Evolutionary conservation across 2,797 vertebrate genomes (phyloP), one percentile per base, ranked within the genome.

Genomic region (Oophaga sylvatica): DNA sequence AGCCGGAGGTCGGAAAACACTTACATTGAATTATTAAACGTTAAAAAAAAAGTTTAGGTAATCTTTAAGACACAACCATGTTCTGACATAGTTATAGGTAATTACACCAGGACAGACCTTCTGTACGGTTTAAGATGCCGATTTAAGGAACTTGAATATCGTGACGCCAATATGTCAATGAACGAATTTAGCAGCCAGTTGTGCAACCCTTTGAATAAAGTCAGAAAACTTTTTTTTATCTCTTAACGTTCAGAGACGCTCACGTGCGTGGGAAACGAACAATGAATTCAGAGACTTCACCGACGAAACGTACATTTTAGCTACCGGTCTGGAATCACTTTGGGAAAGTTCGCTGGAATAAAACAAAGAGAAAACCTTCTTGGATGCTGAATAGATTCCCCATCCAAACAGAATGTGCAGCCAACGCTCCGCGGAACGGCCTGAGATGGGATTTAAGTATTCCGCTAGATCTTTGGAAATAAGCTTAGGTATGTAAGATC

Each of bases 351-450:
- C 29, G 19, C 63, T 35, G 45, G 13, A 67, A 65, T 67, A 79
- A 63, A 48, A 65, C 22, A 75, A 80, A 75, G 60, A 73, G 10
- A 73, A 70, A 75, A 75, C 31, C 22, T 62, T 12, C 31, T 29
- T 81, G 68, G 78, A 86, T 29, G 57, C 65, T 5, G 59, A 41
- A 10, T 45, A 56, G 48, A 79, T 68, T 12, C n/a, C 20, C 22
- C 56, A n/a, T 87, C 79, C 85, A 87, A 81, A 80, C 70, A 77
- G 20, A 45, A 57, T 65, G 68, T 81, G 78, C 76, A 45, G 85
- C 85, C 85, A 81, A 31, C 77, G 62, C 35, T 85, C 60, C 59
- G 70, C 68, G 63, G 68, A 59, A 31, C 6, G 19, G 22, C 85
- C 75, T 9, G 85, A 62, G 80, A 86, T 17, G 19, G 29, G 65